Base-by-base conservation (phyloP, 2,888 invertebrate species). In the Callimorpha dominula region DNA sequence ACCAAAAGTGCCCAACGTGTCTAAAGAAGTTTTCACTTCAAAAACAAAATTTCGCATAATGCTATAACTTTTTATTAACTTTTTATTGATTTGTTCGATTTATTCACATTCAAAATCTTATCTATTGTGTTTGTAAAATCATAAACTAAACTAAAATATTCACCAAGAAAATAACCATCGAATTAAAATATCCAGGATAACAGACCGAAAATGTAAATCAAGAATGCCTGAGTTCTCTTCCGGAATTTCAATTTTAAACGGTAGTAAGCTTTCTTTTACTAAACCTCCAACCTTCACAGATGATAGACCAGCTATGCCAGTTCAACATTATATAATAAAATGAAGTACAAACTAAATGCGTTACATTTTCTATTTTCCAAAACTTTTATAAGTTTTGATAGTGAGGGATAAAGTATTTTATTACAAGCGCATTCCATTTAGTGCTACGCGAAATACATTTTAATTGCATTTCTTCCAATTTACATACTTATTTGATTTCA, bases 191-290 rank as follows among this genome's bases (percentile, higher is more conserved):
- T 66, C 17, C 63, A 43, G 8, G 20, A 72, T 63, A 71, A 66
- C 74, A 75, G 66, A 74, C 57, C 42, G 52, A 66, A 72, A 75
- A 75, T 75, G 69, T 72, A 70, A 75, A 72, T 74, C 65, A 66
- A 54, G 71, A 72, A 75, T 75, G 65, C 68, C 71, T 74, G 60
- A 71, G 65, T 52, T 69, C 74, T 57, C 71, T 66, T 43, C 40
- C 15, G 74, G 74, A 75, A 75, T 75, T 75, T 70, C 72, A 75
- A 75, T 75, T 75, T 69, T 69, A 71, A 72, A 68, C 68, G 54
- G 63, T 46, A 69, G 65, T 69, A 63, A 54, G 54, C 63, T 68
- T 63, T 65, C 60, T 62, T 63, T 64, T 65, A 66, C 40, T 62
- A 69, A 69, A 68, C 71, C 52, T 68, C 65, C 68, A 69, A 74